Evolutionary conservation across 2,113 vertebrate species (phyloP).

Genomic region (Xiphias gladius): DNA sequence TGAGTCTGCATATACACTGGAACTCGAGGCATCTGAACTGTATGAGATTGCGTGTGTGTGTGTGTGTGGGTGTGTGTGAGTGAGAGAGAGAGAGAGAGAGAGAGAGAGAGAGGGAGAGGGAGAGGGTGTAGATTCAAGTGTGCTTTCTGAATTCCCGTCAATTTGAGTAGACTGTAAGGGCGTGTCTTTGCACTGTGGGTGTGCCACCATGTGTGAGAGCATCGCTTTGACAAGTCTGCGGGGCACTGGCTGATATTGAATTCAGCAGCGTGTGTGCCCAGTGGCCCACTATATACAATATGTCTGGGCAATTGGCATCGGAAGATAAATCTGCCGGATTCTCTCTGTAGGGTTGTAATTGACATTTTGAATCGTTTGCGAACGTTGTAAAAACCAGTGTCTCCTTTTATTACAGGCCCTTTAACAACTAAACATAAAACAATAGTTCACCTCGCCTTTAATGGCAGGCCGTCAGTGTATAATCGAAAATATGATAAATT

Average conservation of each 20-base stretch:
- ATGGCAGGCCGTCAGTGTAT: conserved; percentile 60
- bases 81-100: too few species aligned
- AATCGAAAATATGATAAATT: conserved; percentile 69
- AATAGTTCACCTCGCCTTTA: conserved; percentile 67
- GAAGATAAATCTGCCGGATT: conserved; percentile 67
- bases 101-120: too few species aligned
- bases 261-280: conserved; percentile 40
- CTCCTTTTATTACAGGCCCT: conserved; percentile 76
- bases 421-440: conserved; percentile 79
- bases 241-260: conserved; percentile 59
- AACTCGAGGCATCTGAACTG: neutral
- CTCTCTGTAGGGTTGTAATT: conserved; percentile 62
- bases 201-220: conserved; percentile 2
- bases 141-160: neutral
- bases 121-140: neutral
- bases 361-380: conserved; percentile 77
- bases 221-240: conserved; percentile 38
- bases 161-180: neutral
- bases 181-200: conserved; percentile 6
- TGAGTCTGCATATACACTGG: conserved; percentile 29
- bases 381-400: conserved; percentile 83
- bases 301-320: conserved; percentile 51
- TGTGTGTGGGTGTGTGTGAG: too few species aligned
- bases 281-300: conserved; percentile 68
- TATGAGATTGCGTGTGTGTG: neutral